Conservation (phyloP, 2,797 vertebrate genomes). For the Pygocentrus nattereri region DNA sequence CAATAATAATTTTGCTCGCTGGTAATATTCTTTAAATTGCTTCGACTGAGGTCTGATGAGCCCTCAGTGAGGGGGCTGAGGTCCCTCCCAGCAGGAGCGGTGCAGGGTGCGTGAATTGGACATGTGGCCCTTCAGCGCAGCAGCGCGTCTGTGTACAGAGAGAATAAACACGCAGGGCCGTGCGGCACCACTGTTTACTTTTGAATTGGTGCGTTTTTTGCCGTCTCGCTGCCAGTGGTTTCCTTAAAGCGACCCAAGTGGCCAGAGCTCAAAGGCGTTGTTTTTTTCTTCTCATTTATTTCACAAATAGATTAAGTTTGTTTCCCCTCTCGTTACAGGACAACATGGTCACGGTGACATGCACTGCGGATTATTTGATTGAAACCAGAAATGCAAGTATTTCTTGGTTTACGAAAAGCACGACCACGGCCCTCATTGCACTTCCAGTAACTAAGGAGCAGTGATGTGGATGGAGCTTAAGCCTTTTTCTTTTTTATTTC, state of each 20-base stretch:
- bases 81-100: no score
- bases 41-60: neutral
- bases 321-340: slow-evolving; percentile 19
- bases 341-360: slow-evolving; percentile 33
- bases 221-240: slow-evolving; percentile 18
- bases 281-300: slow-evolving; percentile 26
- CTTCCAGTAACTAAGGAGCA: slow-evolving; percentile 37
- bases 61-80: slow-evolving; percentile 6
- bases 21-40: slow-evolving; percentile 11
- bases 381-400: slow-evolving; percentile 38
- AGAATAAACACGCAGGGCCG: slow-evolving; percentile 43
- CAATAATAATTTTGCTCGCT: slow-evolving; percentile 38
- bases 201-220: slow-evolving; percentile 25
- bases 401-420: slow-evolving; percentile 42
- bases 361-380: slow-evolving; percentile 46
- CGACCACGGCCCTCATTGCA: slow-evolving; percentile 19
- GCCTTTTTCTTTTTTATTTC: slow-evolving; percentile 24
- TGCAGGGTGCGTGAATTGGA: neutral
- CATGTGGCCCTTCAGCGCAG: slow-evolving; percentile 9
- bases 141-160: slow-evolving; percentile 26
- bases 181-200: slow-evolving; percentile 50
- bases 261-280: neutral
- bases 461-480: slow-evolving; percentile 38
- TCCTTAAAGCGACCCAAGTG: slow-evolving; percentile 26
- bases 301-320: slow-evolving; percentile 36